These are phyloP conservation scores for Cylindroiulus punctatus DNA, from an alignment of 2,888 invertebrate genomes.

Conservation along the genomic window DNA sequence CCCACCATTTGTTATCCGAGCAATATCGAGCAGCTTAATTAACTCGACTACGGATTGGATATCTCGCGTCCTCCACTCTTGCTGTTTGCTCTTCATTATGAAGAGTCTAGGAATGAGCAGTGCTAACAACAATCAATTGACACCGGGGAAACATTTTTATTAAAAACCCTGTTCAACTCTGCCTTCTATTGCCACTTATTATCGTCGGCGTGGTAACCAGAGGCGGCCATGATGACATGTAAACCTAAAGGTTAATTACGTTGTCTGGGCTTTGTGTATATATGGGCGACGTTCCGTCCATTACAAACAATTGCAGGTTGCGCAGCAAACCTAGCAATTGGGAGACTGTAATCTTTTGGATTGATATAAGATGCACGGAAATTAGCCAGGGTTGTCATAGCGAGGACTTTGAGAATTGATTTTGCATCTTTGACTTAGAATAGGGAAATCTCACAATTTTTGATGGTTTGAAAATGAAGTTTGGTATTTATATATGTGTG, in stretches of 20 bases:
- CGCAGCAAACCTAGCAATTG: too few species aligned
- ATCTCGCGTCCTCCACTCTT: neutral
- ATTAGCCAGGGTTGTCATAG: too few species aligned
- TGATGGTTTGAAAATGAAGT: too few species aligned
- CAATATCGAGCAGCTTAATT: constrained; percentile 36
- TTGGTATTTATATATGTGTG: too few species aligned
- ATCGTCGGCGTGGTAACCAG: neutral
- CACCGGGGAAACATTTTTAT: constrained; percentile 35
- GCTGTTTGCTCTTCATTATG: constrained; percentile 39
- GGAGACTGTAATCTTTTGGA: too few species aligned
- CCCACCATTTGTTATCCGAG: constrained; percentile 15
- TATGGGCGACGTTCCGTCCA: neutral
- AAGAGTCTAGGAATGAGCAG: constrained; percentile 14
- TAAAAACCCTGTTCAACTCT: neutral
- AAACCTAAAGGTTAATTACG: constrained; percentile 5
- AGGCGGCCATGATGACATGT: neutral
- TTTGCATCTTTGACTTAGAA: too few species aligned
- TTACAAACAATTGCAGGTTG: too few species aligned
- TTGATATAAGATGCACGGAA: too few species aligned
- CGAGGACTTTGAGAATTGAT: too few species aligned
- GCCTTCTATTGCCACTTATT: neutral
- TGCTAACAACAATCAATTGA: constrained; percentile 28
- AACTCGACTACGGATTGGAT: constrained; percentile 43
- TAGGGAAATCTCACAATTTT: too few species aligned
- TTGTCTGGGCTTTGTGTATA: neutral